Conservation (phyloP, 2,797 vertebrate species). For the Sebastes dallii region DNA sequence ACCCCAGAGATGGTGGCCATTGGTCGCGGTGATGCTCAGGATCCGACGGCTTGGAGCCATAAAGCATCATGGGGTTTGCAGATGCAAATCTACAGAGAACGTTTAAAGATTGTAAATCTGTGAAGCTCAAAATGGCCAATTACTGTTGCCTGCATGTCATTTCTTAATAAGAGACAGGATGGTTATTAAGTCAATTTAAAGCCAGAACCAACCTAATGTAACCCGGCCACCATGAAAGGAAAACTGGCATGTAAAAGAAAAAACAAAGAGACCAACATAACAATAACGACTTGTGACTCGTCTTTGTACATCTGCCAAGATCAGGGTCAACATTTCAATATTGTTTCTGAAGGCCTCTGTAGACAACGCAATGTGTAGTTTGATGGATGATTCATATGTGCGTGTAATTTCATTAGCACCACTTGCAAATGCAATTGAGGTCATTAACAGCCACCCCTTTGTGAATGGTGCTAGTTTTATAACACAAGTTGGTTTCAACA, state of each 20-base stretch:
- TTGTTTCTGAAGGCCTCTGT: background rate
- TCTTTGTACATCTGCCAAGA: background rate
- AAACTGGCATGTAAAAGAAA: background rate
- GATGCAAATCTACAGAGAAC: constrained; percentile 31
- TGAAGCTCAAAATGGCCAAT: constrained; percentile 53
- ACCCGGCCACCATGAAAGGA: background rate
- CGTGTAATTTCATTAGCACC: background rate
- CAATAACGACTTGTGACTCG: background rate
- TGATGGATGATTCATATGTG: background rate
- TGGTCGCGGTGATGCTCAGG: constrained; percentile 11
- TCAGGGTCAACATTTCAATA: background rate
- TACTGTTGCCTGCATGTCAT: constrained; percentile 37
- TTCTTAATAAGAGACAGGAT: constrained; percentile 11
- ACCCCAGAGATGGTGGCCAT: constrained; percentile 8
- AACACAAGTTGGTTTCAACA: background rate
- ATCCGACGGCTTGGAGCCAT: constrained; percentile 20
- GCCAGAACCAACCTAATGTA: background rate
- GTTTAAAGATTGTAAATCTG: constrained; percentile 55
- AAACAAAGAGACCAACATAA: background rate
- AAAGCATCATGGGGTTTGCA: constrained; percentile 37
- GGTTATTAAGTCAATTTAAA: constrained; percentile 2
- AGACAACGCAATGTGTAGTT: background rate
- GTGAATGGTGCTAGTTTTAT: background rate
- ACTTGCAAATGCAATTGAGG: background rate
- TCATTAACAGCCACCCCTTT: background rate